A percentile compares a stretch with the other conserved stretches of the same genome.
Evolutionary conservation across 2,888 invertebrate genomes (phyloP).

Genomic region (Synanthedon andrenaeformis): DNA sequence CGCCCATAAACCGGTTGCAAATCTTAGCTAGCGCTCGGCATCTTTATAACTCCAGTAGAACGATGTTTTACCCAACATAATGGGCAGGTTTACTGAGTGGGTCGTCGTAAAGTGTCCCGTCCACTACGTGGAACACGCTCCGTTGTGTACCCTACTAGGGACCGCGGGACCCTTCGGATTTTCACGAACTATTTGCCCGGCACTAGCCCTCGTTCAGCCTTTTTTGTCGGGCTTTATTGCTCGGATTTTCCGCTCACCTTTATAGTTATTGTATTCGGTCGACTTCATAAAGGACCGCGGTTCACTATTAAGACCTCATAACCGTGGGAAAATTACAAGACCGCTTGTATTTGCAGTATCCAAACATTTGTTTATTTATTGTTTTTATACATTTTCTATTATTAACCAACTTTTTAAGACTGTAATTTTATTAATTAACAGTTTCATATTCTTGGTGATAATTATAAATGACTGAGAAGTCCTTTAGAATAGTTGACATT

Average conservation of each 20-base stretch:
- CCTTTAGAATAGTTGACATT: no score
- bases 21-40: slow-evolving; percentile 62
- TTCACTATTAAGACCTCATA: slow-evolving; percentile 68
- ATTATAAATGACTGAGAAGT: no score
- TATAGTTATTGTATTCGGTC: slow-evolving; percentile 67
- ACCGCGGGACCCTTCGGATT: slow-evolving; percentile 55
- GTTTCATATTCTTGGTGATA: no score
- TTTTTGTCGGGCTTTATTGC: slow-evolving; percentile 68
- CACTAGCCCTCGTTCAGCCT: slow-evolving; percentile 61
- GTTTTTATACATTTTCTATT: no score
- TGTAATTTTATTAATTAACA: no score
- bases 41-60: slow-evolving; percentile 63
- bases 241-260: slow-evolving; percentile 69
- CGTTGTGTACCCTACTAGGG: slow-evolving; percentile 28
- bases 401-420: no score
- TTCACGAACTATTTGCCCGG: slow-evolving; percentile 69
- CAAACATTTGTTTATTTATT: slow-evolving; percentile 11
- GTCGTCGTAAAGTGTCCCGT: slow-evolving; percentile 67
- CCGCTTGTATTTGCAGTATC: not conserved
- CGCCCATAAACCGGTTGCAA: slow-evolving; percentile 64
- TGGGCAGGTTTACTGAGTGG: slow-evolving; percentile 65
- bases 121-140: slow-evolving; percentile 17
- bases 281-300: slow-evolving; percentile 62
- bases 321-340: slow-evolving; percentile 52
- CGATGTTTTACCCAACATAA: slow-evolving; percentile 69